These are phyloP conservation scores for Solea senegalensis DNA, from an alignment of 2,113 vertebrate genomes.

Conservation along the genomic window DNA sequence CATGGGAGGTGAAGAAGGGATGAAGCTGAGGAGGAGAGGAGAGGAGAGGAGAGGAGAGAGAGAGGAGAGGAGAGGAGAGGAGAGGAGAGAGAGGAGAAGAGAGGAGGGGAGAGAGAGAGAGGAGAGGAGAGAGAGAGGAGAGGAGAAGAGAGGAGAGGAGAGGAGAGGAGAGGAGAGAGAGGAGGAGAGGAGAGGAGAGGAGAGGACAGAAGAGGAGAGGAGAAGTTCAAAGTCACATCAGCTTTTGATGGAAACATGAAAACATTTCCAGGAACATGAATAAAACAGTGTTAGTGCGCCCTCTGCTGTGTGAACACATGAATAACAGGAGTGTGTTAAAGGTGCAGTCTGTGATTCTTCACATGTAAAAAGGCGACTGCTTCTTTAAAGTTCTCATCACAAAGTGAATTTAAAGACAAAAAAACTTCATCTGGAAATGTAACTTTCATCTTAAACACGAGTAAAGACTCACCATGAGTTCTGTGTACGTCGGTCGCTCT, in stretches of 20 bases:
- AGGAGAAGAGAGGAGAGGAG: no score
- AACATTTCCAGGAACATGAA: no score
- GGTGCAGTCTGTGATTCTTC: no score
- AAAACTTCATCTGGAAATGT: no score
- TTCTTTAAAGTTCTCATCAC: no score
- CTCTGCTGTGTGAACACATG: conserved; percentile 33
- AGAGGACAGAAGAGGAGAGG: neutral
- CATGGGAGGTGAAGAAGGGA: conserved; percentile 92
- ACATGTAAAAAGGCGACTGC: neutral
- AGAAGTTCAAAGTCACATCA: neutral
- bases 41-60: conserved; percentile 18
- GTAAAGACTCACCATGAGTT: conserved; percentile 91
- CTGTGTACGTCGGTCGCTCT: conserved; percentile 95
- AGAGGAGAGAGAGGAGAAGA: neutral
- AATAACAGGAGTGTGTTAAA: conserved; percentile 12
- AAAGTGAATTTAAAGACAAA: no score
- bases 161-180: neutral
- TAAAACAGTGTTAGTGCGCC: conserved; percentile 18
- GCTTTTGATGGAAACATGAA: neutral
- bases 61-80: neutral
- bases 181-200: neutral
- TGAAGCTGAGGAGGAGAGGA: conserved; percentile 94
- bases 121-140: neutral
- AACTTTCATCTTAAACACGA: no score
- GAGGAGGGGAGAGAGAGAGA: neutral